phyloP scores from a whole-genome alignment of 2,797 vertebrate species.

The Alauda arvensis region DNA sequence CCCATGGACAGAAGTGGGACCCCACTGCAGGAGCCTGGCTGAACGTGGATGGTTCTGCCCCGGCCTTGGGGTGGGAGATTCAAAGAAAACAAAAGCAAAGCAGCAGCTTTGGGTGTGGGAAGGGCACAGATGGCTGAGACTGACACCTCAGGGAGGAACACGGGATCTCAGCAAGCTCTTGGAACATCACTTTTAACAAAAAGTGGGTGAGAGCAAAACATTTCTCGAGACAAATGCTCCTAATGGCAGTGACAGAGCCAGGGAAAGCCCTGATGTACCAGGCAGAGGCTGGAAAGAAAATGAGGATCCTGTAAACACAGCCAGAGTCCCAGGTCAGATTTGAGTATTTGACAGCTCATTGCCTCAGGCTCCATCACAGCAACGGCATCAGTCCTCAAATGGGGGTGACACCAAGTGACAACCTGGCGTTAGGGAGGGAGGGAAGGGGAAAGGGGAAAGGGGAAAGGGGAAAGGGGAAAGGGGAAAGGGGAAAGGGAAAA shows the following conservation, averaged over 20 bases:
- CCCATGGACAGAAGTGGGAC: accelerated
- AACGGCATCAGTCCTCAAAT: not conserved
- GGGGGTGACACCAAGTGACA: not conserved
- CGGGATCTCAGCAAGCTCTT: not conserved
- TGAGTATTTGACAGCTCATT: not conserved
- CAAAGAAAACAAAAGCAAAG: not conserved
- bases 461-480: accelerated
- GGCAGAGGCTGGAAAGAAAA: not conserved
- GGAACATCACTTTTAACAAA: not conserved
- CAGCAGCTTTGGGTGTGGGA: not conserved
- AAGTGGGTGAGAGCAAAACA: not conserved
- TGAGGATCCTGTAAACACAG: not conserved
- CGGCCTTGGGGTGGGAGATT: not conserved
- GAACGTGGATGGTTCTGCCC: not conserved
- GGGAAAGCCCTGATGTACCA: not conserved
- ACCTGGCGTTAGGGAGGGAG: not conserved
- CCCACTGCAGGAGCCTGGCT: not conserved
- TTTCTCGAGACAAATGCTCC: not conserved
- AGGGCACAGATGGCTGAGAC: slow-evolving; percentile 35
- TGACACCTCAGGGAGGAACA: not conserved
- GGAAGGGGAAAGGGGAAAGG: too few relatives aligned
- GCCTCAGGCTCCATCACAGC: not conserved
- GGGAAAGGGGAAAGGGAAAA: not conserved
- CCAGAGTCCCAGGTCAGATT: not conserved
- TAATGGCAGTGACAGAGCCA: not conserved